Conservation (phyloP, 2,888 invertebrate genomes). For the Mongoloraphidia duomilia region DNA sequence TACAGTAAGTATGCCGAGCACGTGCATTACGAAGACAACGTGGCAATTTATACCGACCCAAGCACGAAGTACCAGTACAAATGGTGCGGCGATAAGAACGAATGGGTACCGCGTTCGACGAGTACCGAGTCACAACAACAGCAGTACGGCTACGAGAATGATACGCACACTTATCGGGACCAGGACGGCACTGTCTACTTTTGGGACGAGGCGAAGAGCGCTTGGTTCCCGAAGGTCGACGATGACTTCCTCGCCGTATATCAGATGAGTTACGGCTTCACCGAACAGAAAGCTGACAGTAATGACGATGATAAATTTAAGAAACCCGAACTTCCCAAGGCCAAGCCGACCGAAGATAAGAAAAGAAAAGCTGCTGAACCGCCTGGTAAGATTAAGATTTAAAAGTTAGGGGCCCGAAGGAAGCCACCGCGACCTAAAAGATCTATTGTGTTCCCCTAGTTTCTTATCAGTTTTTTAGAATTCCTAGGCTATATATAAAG, state of each 20-base stretch:
- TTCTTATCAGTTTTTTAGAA: no score
- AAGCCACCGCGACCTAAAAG: no score
- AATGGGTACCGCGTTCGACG: slow-evolving; percentile 35
- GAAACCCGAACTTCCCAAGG: slow-evolving; percentile 3
- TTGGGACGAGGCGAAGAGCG: slow-evolving; percentile 81
- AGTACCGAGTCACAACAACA: slow-evolving; percentile 16
- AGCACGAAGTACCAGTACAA: slow-evolving; percentile 48
- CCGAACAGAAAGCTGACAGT: slow-evolving; percentile 38
- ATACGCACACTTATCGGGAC: slow-evolving; percentile 68
- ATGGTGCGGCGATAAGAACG: slow-evolving; percentile 44
- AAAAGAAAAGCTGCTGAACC: no score
- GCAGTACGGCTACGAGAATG: slow-evolving; percentile 57
- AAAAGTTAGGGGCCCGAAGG: no score
- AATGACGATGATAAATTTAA: slow-evolving; percentile 2
- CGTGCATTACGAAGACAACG: slow-evolving; percentile 53
- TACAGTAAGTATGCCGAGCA: slow-evolving; percentile 30
- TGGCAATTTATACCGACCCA: slow-evolving; percentile 64
- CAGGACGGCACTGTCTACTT: slow-evolving; percentile 79
- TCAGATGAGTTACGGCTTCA: slow-evolving; percentile 88
- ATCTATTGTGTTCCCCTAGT: no score
- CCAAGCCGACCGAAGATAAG: no score
- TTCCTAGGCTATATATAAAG: no score
- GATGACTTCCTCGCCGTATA: slow-evolving; percentile 93
- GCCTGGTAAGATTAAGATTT: no score
- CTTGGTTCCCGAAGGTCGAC: slow-evolving; percentile 95